phyloP scores from a whole-genome alignment of 2,797 vertebrate species.

The Tympanoctomys barrerae region DNA sequence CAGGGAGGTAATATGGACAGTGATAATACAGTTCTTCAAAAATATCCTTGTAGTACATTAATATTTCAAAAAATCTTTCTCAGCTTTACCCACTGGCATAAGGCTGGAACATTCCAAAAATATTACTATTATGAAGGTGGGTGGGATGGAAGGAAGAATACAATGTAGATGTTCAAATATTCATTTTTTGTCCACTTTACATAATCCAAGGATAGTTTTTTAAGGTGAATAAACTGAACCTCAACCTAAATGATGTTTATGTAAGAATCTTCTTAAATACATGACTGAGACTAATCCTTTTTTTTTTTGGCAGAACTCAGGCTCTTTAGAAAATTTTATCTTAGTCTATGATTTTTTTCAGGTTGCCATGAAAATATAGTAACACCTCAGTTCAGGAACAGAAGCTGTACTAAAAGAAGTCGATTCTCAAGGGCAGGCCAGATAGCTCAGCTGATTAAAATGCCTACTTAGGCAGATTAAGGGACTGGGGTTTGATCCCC shows the following conservation, averaged over 20 bases:
- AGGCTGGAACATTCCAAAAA: not conserved
- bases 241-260: not conserved
- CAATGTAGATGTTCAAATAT: not conserved
- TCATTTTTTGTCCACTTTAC: not conserved
- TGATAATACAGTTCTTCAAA: slow-evolving; percentile 17
- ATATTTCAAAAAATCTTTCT: not conserved
- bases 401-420: not conserved
- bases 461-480: too few relatives aligned
- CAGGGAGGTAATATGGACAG: not conserved
- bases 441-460: too few relatives aligned
- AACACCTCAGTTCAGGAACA: not conserved
- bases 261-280: not conserved
- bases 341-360: not conserved
- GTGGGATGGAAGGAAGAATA: not conserved
- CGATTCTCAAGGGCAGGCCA: not conserved
- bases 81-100: not conserved
- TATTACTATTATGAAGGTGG: not conserved
- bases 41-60: not conserved
- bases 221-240: not conserved
- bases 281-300: not conserved
- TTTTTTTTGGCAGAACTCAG: too few relatives aligned
- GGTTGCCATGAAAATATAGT: not conserved
- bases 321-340: not conserved
- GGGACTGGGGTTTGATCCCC: too few relatives aligned
- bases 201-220: not conserved